phyloP scores from a whole-genome alignment of 2,113 vertebrate species.

The Steatornis caripensis region DNA sequence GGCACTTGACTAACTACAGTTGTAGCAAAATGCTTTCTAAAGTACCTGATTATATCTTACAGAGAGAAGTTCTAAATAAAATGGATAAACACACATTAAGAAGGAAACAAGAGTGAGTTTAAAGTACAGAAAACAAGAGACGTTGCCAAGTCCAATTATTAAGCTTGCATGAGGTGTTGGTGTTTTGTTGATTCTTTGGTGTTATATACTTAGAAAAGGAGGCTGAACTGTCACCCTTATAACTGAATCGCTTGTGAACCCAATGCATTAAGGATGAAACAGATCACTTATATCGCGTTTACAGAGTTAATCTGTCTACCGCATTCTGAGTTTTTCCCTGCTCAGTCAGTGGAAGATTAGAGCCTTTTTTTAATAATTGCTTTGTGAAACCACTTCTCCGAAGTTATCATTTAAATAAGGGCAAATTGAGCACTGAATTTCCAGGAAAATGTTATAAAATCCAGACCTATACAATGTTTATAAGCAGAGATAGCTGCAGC shows the following conservation, averaged over 20 bases:
- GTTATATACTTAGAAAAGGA: not conserved
- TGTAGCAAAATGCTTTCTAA: not conserved
- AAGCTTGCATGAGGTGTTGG: not conserved
- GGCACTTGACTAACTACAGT: not conserved
- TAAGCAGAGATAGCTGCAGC: not conserved
- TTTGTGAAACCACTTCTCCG: conserved; percentile 53
- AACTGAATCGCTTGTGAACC: not conserved
- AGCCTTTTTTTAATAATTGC: conserved; percentile 37
- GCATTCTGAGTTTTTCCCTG: not conserved
- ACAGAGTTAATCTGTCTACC: conserved; percentile 3
- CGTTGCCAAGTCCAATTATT: not conserved
- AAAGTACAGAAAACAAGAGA: conserved; percentile 3
- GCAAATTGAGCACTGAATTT: conserved; percentile 43
- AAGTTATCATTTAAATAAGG: conserved; percentile 62
- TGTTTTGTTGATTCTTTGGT: not conserved
- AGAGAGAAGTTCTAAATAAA: conserved; percentile 23
- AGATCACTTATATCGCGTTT: not conserved
- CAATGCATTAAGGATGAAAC: not conserved
- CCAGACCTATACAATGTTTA: not conserved
- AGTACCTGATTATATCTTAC: conserved; percentile 13
- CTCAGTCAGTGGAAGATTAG: conserved; percentile 13
- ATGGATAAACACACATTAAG: conserved; percentile 18
- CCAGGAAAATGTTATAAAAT: not conserved
- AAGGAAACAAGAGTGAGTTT: not conserved
- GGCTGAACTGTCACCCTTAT: not conserved